These are phyloP conservation scores for Pteromalus puparum DNA, from an alignment of 1,140 invertebrate species.

Conservation along the genomic window DNA sequence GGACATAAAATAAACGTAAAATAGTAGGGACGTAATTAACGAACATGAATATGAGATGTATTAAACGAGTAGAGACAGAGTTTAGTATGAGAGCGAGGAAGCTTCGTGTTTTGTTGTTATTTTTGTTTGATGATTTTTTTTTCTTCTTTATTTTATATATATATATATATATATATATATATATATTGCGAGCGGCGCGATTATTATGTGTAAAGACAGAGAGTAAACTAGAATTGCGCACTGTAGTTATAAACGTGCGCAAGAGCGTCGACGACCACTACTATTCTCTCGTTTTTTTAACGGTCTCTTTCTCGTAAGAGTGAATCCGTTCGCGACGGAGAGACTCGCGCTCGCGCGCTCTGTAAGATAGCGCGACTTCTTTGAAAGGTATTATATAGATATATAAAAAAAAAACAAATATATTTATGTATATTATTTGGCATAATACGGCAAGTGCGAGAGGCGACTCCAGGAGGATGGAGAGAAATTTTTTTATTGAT, in stretches of 20 bases:
- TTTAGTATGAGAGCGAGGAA: constrained; percentile 17
- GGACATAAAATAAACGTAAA: constrained; percentile 25
- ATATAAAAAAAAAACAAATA: constrained; percentile 13
- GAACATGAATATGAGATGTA: constrained; percentile 11
- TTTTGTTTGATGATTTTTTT: constrained; percentile 48
- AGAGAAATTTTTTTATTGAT: constrained; percentile 47
- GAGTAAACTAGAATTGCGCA: constrained; percentile 23
- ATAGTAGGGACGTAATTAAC: constrained; percentile 8
- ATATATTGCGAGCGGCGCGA: constrained; percentile 37
- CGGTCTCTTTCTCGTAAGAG: neutral
- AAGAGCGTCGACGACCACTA: constrained; percentile 50
- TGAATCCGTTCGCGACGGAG: neutral
- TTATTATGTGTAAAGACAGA: constrained; percentile 39
- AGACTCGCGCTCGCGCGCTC: neutral
- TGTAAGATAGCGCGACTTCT: constrained; percentile 18
- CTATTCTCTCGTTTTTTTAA: constrained; percentile 41
- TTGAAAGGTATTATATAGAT: constrained; percentile 38
- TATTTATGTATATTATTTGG: constrained; percentile 51
- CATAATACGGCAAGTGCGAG: constrained; percentile 44
- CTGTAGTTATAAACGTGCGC: constrained; percentile 42
- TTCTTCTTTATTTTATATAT: neutral
- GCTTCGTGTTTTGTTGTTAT: constrained; percentile 51
- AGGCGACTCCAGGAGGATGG: constrained; percentile 42
- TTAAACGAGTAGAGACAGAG: constrained; percentile 4
- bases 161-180: too few relatives aligned